Percentiles rank a stretch among this genome's conserved stretches.
Evolutionary conservation across 2,888 invertebrate genomes (phyloP).

Genomic region (Synanthedon tipuliformis): DNA sequence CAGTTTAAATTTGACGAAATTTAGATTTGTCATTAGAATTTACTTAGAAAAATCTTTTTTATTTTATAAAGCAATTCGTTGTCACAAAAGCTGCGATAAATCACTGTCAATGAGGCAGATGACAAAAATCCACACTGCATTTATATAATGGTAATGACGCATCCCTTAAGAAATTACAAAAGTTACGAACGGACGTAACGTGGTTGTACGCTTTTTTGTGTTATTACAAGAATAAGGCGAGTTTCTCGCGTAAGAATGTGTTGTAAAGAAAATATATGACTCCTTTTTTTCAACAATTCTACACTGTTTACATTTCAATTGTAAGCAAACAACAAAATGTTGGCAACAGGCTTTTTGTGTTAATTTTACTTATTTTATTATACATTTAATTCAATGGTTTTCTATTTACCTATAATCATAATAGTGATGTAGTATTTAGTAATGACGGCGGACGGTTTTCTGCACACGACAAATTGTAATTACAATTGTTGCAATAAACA

Average conservation of each 20-base stretch:
- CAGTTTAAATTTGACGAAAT: too few species aligned
- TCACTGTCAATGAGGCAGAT: slow-evolving; percentile 48
- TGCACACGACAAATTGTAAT: too few species aligned
- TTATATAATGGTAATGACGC: slow-evolving; percentile 5
- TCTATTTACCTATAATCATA: slow-evolving; percentile 12
- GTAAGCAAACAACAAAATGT: slow-evolving; percentile 24
- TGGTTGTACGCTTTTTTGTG: slow-evolving; percentile 10
- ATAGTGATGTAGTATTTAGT: too few species aligned
- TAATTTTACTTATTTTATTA: too few species aligned
- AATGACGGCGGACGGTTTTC: too few species aligned
- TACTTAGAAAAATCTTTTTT: slow-evolving; percentile 2
- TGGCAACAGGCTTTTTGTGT: not conserved
- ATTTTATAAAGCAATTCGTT: slow-evolving; percentile 12
- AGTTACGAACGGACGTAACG: slow-evolving; percentile 32
- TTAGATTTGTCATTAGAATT: not conserved
- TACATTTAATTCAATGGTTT: not conserved
- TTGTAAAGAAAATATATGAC: slow-evolving; percentile 44
- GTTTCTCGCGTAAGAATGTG: slow-evolving; percentile 20
- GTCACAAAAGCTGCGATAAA: slow-evolving; percentile 37
- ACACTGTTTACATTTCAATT: slow-evolving; percentile 39
- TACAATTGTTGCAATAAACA: slow-evolving; percentile 19
- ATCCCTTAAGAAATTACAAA: slow-evolving; percentile 27
- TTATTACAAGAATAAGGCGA: slow-evolving; percentile 29
- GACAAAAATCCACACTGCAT: slow-evolving; percentile 34
- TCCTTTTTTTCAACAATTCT: slow-evolving; percentile 34